phyloP scores from a whole-genome alignment of 1,140 invertebrate genomes.

The Drosophila kanapiae region DNA sequence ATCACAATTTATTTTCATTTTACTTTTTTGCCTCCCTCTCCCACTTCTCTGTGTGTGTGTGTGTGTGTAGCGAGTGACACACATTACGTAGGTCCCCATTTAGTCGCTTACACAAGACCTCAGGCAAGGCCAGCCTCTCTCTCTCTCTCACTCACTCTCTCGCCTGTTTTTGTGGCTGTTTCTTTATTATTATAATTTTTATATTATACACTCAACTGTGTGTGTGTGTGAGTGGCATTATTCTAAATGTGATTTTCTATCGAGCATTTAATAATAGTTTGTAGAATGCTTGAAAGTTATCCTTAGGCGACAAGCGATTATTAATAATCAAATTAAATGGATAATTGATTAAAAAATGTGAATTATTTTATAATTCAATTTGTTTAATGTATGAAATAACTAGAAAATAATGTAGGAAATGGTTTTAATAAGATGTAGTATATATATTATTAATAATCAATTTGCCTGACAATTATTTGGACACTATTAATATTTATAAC shows the following conservation, averaged over 20 bases:
- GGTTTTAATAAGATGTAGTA: too few species aligned
- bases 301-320: neutral
- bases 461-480: too few species aligned
- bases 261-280: conserved; percentile 10
- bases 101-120: conserved; percentile 61
- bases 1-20: conserved; percentile 85
- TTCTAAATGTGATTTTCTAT: conserved; percentile 31
- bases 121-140: conserved; percentile 43
- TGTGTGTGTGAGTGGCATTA: conserved; percentile 9
- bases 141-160: neutral
- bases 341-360: neutral
- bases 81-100: conserved; percentile 64
- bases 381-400: too few species aligned
- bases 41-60: conserved; percentile 35
- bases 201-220: conserved; percentile 8
- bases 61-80: conserved; percentile 63
- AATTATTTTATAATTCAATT: too few species aligned
- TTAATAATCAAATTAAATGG: neutral
- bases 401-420: too few species aligned
- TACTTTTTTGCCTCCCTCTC: conserved; percentile 69
- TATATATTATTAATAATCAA: too few species aligned
- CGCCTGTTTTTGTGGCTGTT: conserved; percentile 10
- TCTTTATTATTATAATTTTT: conserved; percentile 38
- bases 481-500: too few species aligned
- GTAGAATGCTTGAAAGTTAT: neutral